Evolutionary conservation across 2,113 vertebrate genomes (phyloP).

Genomic region (Chiloscyllium plagiosum): DNA sequence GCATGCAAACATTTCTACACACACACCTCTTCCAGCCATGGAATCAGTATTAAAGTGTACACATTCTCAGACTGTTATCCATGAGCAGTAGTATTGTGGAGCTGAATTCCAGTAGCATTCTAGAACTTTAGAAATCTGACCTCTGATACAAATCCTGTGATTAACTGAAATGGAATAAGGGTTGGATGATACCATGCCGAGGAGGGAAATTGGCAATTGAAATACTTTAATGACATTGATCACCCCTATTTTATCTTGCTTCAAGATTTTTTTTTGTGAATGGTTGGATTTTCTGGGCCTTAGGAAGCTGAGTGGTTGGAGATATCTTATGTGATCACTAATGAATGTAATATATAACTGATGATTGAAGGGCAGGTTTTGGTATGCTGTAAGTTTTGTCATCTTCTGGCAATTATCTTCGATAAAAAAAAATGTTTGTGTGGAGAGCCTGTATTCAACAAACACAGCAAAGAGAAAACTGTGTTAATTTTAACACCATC

Average conservation of each 20-base stretch:
- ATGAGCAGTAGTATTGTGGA: neutral
- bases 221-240: neutral
- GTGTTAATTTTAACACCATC: neutral
- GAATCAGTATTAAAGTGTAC: neutral
- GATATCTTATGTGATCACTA: neutral
- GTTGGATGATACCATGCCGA: neutral
- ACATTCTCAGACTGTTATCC: neutral
- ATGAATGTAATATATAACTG: neutral
- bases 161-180: neutral
- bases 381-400: neutral
- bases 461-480: neutral
- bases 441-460: neutral
- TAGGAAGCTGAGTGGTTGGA: too few species aligned
- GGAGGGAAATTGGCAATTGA: neutral
- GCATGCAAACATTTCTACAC: neutral
- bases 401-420: neutral
- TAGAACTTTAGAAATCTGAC: neutral
- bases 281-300: too few species aligned
- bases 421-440: neutral
- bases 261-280: neutral
- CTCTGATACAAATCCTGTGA: neutral
- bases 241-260: neutral
- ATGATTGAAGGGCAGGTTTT: neutral
- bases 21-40: neutral
- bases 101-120: neutral